Conservation (phyloP, 2,797 vertebrate species). For the Nyctibius grandis region DNA sequence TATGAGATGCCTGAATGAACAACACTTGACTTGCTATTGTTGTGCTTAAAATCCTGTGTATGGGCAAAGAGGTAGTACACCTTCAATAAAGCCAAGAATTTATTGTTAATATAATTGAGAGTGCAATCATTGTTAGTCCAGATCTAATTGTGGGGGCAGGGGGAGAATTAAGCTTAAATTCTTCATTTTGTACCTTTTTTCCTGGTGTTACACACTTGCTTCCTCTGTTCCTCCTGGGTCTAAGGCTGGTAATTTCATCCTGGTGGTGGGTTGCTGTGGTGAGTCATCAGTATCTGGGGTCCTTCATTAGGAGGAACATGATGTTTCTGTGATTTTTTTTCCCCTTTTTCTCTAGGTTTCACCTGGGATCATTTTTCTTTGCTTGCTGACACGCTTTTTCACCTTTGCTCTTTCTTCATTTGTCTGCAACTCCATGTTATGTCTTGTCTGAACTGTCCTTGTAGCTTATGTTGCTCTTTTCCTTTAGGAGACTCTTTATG, state of each 20-base stretch:
- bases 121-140: neutral
- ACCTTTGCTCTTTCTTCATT: neutral
- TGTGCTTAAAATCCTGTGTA: neutral
- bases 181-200: neutral
- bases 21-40: neutral
- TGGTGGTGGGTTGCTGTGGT: neutral
- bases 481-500: neutral
- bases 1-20: neutral
- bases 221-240: neutral
- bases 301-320: neutral
- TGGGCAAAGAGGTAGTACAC: neutral
- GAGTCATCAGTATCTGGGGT: neutral
- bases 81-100: neutral
- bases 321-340: neutral
- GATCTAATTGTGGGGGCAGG: neutral
- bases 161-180: neutral
- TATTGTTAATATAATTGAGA: neutral
- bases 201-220: neutral
- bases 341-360: neutral
- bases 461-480: neutral
- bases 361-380: neutral
- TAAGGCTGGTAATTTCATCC: neutral
- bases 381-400: neutral
- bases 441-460: neutral
- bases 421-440: neutral